Evolutionary conservation across 2,113 vertebrate genomes (phyloP), one percentile per base, ranked within the genome.

Genomic region (Ornithorhynchus anatinus): DNA sequence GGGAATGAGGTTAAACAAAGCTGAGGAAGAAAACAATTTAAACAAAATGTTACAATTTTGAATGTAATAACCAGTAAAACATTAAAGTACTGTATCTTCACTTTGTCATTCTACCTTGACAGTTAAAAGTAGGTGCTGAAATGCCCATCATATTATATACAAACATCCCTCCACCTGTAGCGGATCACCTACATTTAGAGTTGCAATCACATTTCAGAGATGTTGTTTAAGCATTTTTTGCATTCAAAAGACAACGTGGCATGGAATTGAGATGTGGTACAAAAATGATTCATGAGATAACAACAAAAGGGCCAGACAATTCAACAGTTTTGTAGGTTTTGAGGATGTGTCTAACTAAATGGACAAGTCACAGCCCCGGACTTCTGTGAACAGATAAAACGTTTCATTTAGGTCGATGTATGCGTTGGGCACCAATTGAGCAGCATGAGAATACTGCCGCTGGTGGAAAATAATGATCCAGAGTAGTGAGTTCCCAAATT

Each of bases 1-100:
- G 44, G 98, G 98, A 80, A 99, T 99, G 91, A 99, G 98, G 95
- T 99, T 99, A 93, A 99, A 99, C 91, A 96, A 90, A 86, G 96
- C 97, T 99, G 86, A 56, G 84, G 84, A 73, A 74, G 61, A 91
- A 72, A 81, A 56, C 79, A 83, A 88, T 20, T 29, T 17, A 16
- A 72, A 77, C 65, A 59, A 6, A 47, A 57, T 16, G 54, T 69
- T 29, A 70, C 19, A 50, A 33, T 64, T 58, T n/a, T 13, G 7
- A 54, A 59, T 59, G 51, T 37, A 22, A 60, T 1, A 43, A 38
- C 25, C 25, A 50, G 1, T 8, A 31, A 16, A 29, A 50, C 20
- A 44, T 27, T 16, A 50, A 11, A 50, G 15, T 25, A 15, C 14
- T n/a, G n/a, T n/a, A 27, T 17, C 45, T 27, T 48, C 45, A 48